These are phyloP conservation scores for Alligator sinensis DNA, from an alignment of 2,113 vertebrate genomes.

Conservation along the genomic window DNA sequence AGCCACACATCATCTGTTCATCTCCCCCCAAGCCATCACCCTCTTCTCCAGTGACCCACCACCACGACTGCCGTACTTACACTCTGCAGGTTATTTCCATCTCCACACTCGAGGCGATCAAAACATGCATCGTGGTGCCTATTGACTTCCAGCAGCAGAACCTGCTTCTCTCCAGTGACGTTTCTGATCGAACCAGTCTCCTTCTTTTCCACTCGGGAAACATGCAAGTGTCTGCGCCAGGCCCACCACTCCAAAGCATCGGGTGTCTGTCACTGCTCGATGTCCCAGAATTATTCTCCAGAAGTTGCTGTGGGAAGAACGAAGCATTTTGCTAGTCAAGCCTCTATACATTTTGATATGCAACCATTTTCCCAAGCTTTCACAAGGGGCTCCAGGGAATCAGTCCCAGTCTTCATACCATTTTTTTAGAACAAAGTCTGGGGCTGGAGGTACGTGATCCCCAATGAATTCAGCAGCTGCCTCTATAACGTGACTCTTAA, in stretches of 20 bases:
- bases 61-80: rapidly evolving
- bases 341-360: rapidly evolving
- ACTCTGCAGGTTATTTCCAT: not conserved
- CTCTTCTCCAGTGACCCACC: not conserved
- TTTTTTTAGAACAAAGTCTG: not conserved
- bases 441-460: rapidly evolving
- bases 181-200: not conserved
- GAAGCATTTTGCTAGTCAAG: not conserved
- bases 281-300: rapidly evolving
- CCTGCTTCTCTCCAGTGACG: not conserved
- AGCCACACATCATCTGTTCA: not conserved
- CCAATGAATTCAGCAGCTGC: rapidly evolving
- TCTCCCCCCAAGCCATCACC: not conserved
- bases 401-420: not conserved
- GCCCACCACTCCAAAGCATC: not conserved
- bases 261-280: not conserved
- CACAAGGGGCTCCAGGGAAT: rapidly evolving
- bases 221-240: rapidly evolving
- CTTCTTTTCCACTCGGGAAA: rapidly evolving
- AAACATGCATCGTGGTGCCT: not conserved
- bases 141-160: not conserved
- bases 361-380: not conserved
- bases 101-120: not conserved
- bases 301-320: rapidly evolving
- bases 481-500: rapidly evolving